Base-by-base conservation (phyloP, 2,797 vertebrate genomes). In the Alcedo quadribrachys region DNA sequence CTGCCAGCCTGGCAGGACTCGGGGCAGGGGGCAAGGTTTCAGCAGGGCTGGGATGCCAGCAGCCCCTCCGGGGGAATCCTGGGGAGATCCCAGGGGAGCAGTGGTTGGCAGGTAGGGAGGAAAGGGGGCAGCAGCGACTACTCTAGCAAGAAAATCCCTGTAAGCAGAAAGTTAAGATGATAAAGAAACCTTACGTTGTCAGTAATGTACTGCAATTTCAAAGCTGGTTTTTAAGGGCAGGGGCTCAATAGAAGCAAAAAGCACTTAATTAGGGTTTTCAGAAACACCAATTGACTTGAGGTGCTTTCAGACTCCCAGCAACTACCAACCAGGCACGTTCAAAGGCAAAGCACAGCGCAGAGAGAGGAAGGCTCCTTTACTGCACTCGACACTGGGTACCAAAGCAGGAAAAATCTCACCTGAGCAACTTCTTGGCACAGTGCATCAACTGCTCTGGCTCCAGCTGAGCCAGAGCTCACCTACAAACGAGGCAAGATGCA, bases 241-340 rank as follows among this genome's bases (percentile, higher is more conserved):
- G 55, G 63, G 69, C 80, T 92, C 90, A 66, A 27, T 3, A 58
- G 85, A 84, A 65, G 66, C 42, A 81, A 87, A 93, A 95, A 75
- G 37, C 82, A 57, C 70, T 87, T 89, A 83, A 92, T 93, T 87
- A 84, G 66, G 70, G 83, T 93, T 67, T 76, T 87, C 87, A 84
- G 77, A 81, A 89, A 67, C 63, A 81, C 82, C 82, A 48, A 3
- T 43, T 91, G 90, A 88, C 83, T 86, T 15, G n/a, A 83, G 60
- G n/a, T 37, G 16, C 82, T 81, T 85, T 78, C 30, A 8, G 27
- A 30, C 43, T 81, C 45, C 12, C 82, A 70, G 73, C 62, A 74
- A 11, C 81, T 40, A 57, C 27, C 32, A 46, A 3, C 15, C 46
- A 63, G 54, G 5, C 15, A 15, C 0, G 6, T 42, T 68, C 22